A percentile compares a stretch with the other conserved stretches of the same genome.
Conservation (phyloP, 2,888 invertebrate genomes). For the Drosophila borborema region DNA sequence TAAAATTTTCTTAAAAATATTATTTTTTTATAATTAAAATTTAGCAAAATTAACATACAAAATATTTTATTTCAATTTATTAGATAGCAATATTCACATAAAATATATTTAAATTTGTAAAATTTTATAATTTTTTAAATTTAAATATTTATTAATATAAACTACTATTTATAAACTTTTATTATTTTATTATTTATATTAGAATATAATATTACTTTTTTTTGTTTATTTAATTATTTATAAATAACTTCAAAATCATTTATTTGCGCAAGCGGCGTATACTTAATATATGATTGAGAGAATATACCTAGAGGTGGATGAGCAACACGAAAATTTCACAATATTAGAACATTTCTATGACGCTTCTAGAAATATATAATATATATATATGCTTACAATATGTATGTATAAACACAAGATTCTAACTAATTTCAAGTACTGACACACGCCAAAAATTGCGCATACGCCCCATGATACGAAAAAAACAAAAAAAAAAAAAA, state of each 20-base stretch:
- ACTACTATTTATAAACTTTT: too few species aligned
- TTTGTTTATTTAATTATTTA: too few species aligned
- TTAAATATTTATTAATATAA: background rate
- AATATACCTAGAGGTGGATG: background rate
- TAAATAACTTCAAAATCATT: background rate
- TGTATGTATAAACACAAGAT: too few species aligned
- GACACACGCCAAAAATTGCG: slow-evolving; percentile 3
- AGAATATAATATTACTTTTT: background rate
- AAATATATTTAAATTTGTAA: background rate
- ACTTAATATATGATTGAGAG: slow-evolving; percentile 4
- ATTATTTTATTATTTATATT: too few species aligned
- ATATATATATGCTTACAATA: background rate
- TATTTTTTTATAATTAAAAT: background rate
- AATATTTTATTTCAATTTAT: background rate
- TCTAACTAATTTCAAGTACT: background rate
- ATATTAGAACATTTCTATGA: background rate
- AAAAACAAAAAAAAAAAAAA: background rate
- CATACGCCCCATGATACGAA: slow-evolving; percentile 39
- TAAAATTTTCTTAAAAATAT: too few species aligned
- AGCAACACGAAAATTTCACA: slow-evolving; percentile 11
- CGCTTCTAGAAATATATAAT: background rate
- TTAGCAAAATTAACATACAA: background rate
- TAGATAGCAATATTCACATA: background rate
- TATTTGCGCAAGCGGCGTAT: background rate
- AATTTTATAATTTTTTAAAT: too few species aligned